A percentile compares a stretch with the other conserved stretches of the same genome.
These are phyloP conservation scores for Archips crataeganus DNA, from an alignment of 2,888 invertebrate species.

Conservation along the genomic window DNA sequence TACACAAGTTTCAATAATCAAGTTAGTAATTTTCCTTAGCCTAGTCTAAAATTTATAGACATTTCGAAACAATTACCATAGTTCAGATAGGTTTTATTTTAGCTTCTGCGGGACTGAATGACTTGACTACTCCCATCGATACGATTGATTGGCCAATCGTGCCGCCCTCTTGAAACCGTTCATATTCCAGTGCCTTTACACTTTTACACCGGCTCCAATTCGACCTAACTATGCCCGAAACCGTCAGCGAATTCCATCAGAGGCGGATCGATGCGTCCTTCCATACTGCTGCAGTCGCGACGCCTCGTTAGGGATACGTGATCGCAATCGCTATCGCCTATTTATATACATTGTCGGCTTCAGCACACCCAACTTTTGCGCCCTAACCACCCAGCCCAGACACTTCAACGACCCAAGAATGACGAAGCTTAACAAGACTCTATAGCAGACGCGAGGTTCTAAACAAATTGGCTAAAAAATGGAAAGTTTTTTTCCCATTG, in stretches of 20 bases:
- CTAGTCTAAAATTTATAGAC: too few relatives aligned
- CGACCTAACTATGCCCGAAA: slow-evolving; percentile 29
- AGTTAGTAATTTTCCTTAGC: too few relatives aligned
- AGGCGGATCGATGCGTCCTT: slow-evolving; percentile 66
- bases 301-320: slow-evolving; percentile 82
- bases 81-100: background rate
- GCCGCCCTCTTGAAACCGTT: slow-evolving; percentile 1
- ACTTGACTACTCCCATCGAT: background rate
- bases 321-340: slow-evolving; percentile 81
- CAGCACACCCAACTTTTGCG: slow-evolving; percentile 60
- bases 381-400: slow-evolving; percentile 59
- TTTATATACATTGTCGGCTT: slow-evolving; percentile 80
- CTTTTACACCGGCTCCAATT: slow-evolving; percentile 24
- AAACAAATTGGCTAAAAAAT: slow-evolving; percentile 54
- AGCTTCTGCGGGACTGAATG: background rate
- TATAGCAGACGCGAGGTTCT: slow-evolving; percentile 46
- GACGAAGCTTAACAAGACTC: slow-evolving; percentile 44
- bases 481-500: slow-evolving; percentile 63
- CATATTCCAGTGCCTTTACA: slow-evolving; percentile 12
- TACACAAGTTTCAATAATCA: background rate
- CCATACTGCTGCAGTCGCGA: slow-evolving; percentile 67
- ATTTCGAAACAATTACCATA: background rate
- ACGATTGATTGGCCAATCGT: slow-evolving; percentile 4
- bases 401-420: slow-evolving; percentile 50
- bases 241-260: slow-evolving; percentile 65